phyloP scores from a whole-genome alignment of 2,797 vertebrate genomes.

The Agapornis canus region DNA sequence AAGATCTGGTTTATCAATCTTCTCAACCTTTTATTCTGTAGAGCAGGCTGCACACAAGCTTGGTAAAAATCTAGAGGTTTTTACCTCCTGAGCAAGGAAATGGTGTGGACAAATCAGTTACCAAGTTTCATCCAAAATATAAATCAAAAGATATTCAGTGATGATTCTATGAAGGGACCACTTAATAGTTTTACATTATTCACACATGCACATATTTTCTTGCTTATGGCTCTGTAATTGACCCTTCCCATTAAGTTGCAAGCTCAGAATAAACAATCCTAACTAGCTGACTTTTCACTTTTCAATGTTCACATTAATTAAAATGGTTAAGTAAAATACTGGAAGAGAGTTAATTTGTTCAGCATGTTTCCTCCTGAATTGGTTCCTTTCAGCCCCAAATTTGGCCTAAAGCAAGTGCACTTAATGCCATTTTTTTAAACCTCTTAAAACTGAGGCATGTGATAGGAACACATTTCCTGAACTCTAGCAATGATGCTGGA shows the following conservation, averaged over 20 bases:
- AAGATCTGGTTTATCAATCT: background rate
- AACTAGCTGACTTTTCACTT: constrained; percentile 32
- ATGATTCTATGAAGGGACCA: background rate
- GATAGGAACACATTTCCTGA: background rate
- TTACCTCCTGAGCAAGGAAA: background rate
- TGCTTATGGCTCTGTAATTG: background rate
- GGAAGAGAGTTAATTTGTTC: constrained; percentile 60
- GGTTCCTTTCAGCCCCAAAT: constrained; percentile 44
- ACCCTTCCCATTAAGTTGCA: background rate
- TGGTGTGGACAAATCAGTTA: background rate
- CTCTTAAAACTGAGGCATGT: constrained; percentile 1
- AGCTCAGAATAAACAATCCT: constrained; percentile 1
- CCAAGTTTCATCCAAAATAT: background rate
- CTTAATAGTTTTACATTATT: background rate
- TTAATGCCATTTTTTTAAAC: constrained; percentile 16
- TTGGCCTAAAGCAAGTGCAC: constrained; percentile 60
- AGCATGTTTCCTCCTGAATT: constrained; percentile 52
- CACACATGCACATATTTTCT: background rate
- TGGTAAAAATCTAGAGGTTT: background rate
- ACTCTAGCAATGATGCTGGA: background rate
- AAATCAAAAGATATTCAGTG: background rate
- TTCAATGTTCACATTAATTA: constrained; percentile 27
- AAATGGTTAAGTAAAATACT: constrained; percentile 1
- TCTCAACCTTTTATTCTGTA: background rate
- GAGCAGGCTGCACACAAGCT: background rate